A percentile compares a stretch with the other conserved stretches of the same genome.
Evolutionary conservation across 2,888 invertebrate species (phyloP).

Genomic region (Caenorhabditis japonica): DNA sequence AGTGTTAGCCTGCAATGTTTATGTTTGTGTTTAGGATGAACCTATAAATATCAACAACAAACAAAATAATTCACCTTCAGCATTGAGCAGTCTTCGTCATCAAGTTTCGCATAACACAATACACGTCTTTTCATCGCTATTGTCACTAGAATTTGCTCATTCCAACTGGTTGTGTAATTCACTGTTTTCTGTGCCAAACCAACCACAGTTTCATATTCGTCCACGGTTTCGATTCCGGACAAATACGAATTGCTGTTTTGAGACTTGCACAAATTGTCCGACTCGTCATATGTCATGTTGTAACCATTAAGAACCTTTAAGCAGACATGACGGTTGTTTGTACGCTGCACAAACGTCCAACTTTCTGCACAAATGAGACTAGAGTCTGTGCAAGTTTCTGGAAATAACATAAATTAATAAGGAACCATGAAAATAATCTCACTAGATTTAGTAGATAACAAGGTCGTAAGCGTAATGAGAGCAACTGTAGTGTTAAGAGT

Average conservation of each 20-base stretch:
- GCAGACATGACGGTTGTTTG: constrained; percentile 17
- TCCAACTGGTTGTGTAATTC: constrained; percentile 13
- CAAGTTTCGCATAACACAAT: constrained; percentile 8
- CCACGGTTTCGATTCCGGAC: constrained; percentile 40
- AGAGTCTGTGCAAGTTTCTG: constrained; percentile 19
- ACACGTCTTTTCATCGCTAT: constrained; percentile 31
- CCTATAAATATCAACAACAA: no score
- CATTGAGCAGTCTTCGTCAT: constrained; percentile 23
- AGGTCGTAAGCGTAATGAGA: no score
- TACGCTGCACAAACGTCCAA: constrained; percentile 20
- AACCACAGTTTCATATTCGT: constrained; percentile 30
- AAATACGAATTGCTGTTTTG: constrained; percentile 16
- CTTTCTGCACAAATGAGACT: constrained; percentile 18
- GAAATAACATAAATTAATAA: no score
- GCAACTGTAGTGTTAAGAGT: background rate
- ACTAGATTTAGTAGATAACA: constrained; percentile 9
- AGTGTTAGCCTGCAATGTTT: no score
- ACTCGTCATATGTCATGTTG: constrained; percentile 37
- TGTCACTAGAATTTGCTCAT: constrained; percentile 24
- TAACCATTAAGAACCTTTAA: constrained; percentile 31
- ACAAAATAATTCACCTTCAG: constrained; percentile 28
- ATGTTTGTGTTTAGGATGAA: no score
- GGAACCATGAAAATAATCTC: background rate
- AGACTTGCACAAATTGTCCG: constrained; percentile 10
- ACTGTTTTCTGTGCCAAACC: constrained; percentile 24